Percentiles rank a stretch among this genome's conserved stretches.
Evolutionary conservation across 1,140 invertebrate genomes (phyloP).

Genomic region (Megalopta genalis): DNA sequence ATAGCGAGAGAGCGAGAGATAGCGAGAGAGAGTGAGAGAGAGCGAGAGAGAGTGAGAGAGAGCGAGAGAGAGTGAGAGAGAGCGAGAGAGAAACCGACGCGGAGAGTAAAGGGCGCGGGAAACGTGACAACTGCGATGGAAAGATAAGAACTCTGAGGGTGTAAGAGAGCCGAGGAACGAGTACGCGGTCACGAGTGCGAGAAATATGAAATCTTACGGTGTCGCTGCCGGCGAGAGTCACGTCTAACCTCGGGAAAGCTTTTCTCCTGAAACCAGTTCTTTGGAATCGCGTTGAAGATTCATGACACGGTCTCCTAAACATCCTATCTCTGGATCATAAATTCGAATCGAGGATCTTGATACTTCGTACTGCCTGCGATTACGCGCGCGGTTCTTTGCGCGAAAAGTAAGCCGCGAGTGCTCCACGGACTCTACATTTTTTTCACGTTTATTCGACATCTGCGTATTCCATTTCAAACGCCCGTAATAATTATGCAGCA

Average conservation of each 20-base stretch:
- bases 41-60: too few species aligned
- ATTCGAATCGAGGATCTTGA: background rate
- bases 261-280: slow-evolving; percentile 24
- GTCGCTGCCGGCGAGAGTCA: slow-evolving; percentile 22
- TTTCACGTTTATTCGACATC: too few species aligned
- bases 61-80: too few species aligned
- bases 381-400: too few species aligned
- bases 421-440: too few species aligned
- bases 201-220: slow-evolving; percentile 51
- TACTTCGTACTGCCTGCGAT: background rate
- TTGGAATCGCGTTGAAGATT: slow-evolving; percentile 30
- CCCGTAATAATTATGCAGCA: too few species aligned
- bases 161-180: slow-evolving; percentile 7
- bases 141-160: slow-evolving; percentile 23
- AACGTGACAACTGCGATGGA: slow-evolving; percentile 23
- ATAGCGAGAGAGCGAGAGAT: too few species aligned
- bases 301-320: background rate
- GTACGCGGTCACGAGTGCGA: slow-evolving; percentile 27
- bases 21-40: too few species aligned
- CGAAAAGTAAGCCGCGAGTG: too few species aligned
- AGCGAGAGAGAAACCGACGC: too few species aligned
- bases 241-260: slow-evolving; percentile 3
- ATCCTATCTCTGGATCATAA: background rate
- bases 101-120: background rate
- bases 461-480: too few species aligned